Conservation (phyloP, 1,140 invertebrate genomes). For the Mamestra configurata region DNA sequence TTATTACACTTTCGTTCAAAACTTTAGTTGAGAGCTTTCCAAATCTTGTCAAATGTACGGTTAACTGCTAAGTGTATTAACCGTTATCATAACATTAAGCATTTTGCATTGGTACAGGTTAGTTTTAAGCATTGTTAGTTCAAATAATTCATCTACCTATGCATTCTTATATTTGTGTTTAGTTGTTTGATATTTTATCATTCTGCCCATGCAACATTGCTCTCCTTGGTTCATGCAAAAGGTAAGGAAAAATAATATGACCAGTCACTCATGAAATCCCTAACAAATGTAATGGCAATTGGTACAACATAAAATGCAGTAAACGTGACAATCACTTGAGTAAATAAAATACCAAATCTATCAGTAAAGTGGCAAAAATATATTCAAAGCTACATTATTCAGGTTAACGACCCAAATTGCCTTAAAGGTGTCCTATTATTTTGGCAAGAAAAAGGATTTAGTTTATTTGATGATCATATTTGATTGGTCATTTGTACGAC, state of each 20-base stretch:
- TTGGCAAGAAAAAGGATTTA: not conserved
- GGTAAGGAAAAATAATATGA: too few relatives aligned
- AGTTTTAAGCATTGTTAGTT: not conserved
- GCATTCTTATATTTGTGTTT: too few relatives aligned
- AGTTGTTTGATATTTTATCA: too few relatives aligned
- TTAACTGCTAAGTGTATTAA: not conserved
- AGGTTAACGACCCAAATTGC: not conserved
- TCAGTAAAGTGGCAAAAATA: not conserved
- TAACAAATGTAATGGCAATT: too few relatives aligned
- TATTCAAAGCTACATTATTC: not conserved
- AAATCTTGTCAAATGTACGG: constrained; percentile 11
- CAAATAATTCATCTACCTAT: not conserved
- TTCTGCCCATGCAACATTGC: too few relatives aligned
- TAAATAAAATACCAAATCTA: not conserved
- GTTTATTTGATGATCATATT: too few relatives aligned
- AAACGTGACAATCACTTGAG: too few relatives aligned
- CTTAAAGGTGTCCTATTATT: not conserved
- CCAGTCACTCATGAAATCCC: too few relatives aligned
- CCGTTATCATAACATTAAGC: constrained; percentile 4
- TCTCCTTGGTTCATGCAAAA: too few relatives aligned
- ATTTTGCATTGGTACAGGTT: not conserved
- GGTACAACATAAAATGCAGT: too few relatives aligned
- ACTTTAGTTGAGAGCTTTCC: not conserved
- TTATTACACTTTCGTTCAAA: constrained; percentile 35
- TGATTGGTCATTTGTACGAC: too few relatives aligned